Base-by-base conservation (phyloP, 2,113 vertebrate species). In the Pithys albifrons region DNA sequence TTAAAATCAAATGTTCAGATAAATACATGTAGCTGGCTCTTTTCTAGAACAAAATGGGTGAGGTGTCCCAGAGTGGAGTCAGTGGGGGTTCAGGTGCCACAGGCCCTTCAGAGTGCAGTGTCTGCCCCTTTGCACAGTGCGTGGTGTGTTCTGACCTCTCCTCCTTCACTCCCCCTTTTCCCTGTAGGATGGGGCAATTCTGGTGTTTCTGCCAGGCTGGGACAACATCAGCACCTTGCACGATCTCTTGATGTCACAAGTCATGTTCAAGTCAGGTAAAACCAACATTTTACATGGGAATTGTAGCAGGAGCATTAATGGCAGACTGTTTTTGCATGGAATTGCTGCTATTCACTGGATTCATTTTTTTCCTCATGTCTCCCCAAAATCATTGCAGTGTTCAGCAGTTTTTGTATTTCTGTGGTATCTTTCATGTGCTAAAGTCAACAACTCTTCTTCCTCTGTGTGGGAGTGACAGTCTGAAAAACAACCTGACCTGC, bases 191-290 rank as follows among this genome's bases (percentile, higher is more conserved):
- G 99, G 99, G 93, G 99, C 99, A 6, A 99, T 99, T 95, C 96
- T 99, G 79, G 99, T 99, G 66, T 99, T 99, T 96, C 98, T 99
- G 49, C 99, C 99, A 57, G 99, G 99, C 83, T 99, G 99, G 99
- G 99, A 99, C 98, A 99, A 99, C 97, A 99, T 99, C 93, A 99
- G 99, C 97, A 98, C 95, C 67, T 98, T 99, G 75, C 98, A 99
- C 72, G 99, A 99, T 91, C 98, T 99, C 70, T 97, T 99, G 67
- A 98, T 98, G 97, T 98, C 99, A 65, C 99, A 99, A 93, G 98
- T 98, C 97, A 99, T 99, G 99, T 99, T 99, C 96, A 98, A 98
- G 96, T 99, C 99, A 98, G 99, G 99, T 99, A 98, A 93, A 91
- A 12, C 2, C 19, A 45, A 46, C 65, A 37, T 49, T 89, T 54